phyloP scores from a whole-genome alignment of 2,888 invertebrate species.

The Drosophila siamana region DNA sequence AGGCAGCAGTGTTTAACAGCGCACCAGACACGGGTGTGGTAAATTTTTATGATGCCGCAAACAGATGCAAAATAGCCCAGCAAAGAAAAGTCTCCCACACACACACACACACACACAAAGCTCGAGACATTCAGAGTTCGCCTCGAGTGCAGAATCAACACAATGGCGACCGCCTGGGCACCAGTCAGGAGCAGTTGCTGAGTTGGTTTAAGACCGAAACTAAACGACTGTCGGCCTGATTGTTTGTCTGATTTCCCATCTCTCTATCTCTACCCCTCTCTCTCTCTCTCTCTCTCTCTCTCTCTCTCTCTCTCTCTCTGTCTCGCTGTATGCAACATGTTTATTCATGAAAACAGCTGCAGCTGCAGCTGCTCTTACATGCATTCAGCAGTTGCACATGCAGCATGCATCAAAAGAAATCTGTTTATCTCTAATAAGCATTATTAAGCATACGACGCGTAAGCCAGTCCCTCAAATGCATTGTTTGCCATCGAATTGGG shows the following conservation, averaged over 20 bases:
- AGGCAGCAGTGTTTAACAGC: slow-evolving; percentile 72
- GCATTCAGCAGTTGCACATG: slow-evolving; percentile 1
- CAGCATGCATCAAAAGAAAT: not conserved
- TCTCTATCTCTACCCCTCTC: slow-evolving; percentile 7
- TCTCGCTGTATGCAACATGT: slow-evolving; percentile 41
- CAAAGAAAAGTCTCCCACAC: slow-evolving; percentile 56
- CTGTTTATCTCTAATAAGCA: slow-evolving; percentile 14
- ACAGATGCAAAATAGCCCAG: slow-evolving; percentile 77
- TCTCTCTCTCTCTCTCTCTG: slow-evolving; percentile 7
- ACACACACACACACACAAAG: slow-evolving; percentile 17
- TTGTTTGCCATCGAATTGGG: too few relatives aligned
- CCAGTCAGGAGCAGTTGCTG: slow-evolving; percentile 65
- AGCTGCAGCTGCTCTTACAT: slow-evolving; percentile 5
- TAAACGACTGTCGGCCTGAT: slow-evolving; percentile 54
- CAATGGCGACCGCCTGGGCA: slow-evolving; percentile 71
- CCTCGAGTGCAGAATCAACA: slow-evolving; percentile 42
- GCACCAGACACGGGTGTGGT: slow-evolving; percentile 74
- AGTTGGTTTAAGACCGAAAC: slow-evolving; percentile 53
- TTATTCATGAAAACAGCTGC: slow-evolving; percentile 52
- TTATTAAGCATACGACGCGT: not conserved
- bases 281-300: slow-evolving; percentile 12
- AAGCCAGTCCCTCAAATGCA: too few relatives aligned
- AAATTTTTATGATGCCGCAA: slow-evolving; percentile 79
- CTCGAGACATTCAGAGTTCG: slow-evolving; percentile 49
- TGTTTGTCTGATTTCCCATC: slow-evolving; percentile 37